Conservation (phyloP, 2,113 vertebrate genomes). For the Circaetus cinerascens region DNA sequence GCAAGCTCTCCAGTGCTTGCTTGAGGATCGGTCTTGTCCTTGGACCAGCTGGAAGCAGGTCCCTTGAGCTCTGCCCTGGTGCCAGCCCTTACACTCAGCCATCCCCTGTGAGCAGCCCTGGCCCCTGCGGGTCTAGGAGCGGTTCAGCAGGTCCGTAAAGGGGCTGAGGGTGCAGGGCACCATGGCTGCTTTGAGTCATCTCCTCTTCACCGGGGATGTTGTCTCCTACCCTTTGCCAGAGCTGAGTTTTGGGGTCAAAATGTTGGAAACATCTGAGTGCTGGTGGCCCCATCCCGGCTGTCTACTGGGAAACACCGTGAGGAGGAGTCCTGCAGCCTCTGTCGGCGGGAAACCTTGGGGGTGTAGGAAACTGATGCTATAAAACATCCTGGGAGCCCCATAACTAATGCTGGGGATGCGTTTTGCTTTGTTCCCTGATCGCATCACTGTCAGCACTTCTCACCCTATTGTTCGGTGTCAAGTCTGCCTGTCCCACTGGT, state of each 20-base stretch:
- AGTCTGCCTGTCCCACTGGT: background rate
- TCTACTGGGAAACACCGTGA: background rate
- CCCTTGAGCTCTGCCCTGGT: background rate
- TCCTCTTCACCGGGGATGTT: background rate
- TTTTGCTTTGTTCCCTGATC: background rate
- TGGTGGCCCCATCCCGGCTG: rapidly evolving
- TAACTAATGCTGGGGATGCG: background rate
- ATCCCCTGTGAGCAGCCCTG: background rate
- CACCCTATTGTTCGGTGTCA: background rate
- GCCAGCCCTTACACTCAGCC: background rate
- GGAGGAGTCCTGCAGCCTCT: background rate
- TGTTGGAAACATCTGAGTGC: background rate
- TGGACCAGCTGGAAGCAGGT: background rate
- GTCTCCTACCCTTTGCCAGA: background rate
- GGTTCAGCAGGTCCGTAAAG: background rate
- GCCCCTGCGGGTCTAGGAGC: background rate
- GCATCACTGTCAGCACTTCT: background rate
- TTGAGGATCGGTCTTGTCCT: rapidly evolving
- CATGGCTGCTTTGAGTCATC: background rate
- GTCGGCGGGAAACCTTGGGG: rapidly evolving
- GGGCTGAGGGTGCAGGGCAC: background rate
- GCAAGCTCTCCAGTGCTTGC: background rate
- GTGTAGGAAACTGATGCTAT: background rate
- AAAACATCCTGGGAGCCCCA: background rate
- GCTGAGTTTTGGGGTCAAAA: background rate